Percentiles rank a stretch among this genome's conserved stretches.
These are phyloP conservation scores for Gadus chalcogrammus DNA, from an alignment of 2,113 vertebrate species.

Conservation along the genomic window DNA sequence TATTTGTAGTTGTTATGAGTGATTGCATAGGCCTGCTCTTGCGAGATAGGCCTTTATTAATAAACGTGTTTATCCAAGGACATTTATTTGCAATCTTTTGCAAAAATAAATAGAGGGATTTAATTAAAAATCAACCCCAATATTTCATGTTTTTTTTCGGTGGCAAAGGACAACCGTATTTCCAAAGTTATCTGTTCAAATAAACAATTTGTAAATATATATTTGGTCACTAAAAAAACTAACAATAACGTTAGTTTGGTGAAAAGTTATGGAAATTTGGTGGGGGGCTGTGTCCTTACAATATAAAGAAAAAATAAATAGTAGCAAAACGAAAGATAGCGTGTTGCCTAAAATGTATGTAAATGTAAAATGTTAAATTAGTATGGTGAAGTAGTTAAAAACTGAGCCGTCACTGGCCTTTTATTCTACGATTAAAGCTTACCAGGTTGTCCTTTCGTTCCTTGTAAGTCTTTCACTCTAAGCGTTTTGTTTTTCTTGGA, in stretches of 20 bases:
- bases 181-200: constrained; percentile 54
- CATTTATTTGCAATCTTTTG: constrained; percentile 57
- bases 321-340: neutral
- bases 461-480: too few relatives aligned
- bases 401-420: too few relatives aligned
- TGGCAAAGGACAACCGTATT: constrained; percentile 34
- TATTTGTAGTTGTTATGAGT: too few relatives aligned
- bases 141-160: constrained; percentile 12
- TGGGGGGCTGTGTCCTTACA: too few relatives aligned
- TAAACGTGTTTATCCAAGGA: constrained; percentile 9
- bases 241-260: neutral
- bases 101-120: constrained; percentile 56
- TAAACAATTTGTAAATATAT: constrained; percentile 44
- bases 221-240: constrained; percentile 23
- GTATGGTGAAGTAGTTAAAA: too few relatives aligned
- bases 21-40: too few relatives aligned
- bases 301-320: neutral
- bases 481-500: too few relatives aligned
- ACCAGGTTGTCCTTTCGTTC: too few relatives aligned
- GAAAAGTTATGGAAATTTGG: neutral
- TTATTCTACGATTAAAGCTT: too few relatives aligned
- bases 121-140: constrained; percentile 56
- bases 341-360: too few relatives aligned
- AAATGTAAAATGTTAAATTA: too few relatives aligned
- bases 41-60: too few relatives aligned